phyloP scores from a whole-genome alignment of 2,888 invertebrate species.

The Hirtodrosophila confusa region DNA sequence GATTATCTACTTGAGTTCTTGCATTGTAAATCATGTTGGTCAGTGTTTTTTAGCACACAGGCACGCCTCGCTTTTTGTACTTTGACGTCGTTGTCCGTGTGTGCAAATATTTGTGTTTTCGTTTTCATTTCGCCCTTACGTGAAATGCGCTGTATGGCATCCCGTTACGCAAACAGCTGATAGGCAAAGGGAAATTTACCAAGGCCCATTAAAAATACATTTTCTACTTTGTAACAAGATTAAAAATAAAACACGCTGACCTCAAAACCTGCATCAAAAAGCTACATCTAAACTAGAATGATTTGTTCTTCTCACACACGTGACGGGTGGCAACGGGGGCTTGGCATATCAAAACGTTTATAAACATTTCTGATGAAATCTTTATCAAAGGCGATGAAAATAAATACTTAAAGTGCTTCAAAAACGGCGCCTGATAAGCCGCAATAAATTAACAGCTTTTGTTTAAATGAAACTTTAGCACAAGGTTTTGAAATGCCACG shows the following conservation, averaged over 20 bases:
- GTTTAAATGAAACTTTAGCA: constrained; percentile 2
- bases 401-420: background rate
- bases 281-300: no score
- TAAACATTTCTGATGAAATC: constrained; percentile 26
- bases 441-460: constrained; percentile 14
- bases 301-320: no score
- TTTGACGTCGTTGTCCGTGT: constrained; percentile 12
- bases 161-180: constrained; percentile 38
- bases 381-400: background rate
- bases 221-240: no score
- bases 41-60: constrained; percentile 4
- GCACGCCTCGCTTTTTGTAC: constrained; percentile 22
- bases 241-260: no score
- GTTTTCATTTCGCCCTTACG: constrained; percentile 29
- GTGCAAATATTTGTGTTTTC: constrained; percentile 32
- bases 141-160: constrained; percentile 5
- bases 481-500: background rate
- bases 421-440: background rate
- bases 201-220: no score
- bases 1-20: no score
- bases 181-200: constrained; percentile 1
- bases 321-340: no score
- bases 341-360: no score
- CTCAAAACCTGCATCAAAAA: no score
- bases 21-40: no score